phyloP scores from a whole-genome alignment of 2,888 invertebrate species.

The Diploptera punctata region DNA sequence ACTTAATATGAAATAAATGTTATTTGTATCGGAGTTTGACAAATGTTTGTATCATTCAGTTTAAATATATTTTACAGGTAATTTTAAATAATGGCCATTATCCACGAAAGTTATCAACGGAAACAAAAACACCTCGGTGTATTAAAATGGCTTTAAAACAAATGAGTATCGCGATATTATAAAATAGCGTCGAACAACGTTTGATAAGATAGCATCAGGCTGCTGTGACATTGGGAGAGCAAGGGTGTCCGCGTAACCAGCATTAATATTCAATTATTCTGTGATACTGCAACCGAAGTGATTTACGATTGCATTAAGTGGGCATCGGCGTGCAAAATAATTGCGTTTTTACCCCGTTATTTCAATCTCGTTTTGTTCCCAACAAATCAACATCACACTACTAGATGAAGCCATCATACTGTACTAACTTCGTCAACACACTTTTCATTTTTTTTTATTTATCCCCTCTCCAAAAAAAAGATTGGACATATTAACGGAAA shows the following conservation, averaged over 20 bases:
- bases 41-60: no score
- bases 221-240: neutral
- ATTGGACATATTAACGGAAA: no score
- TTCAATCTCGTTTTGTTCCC: slow-evolving; percentile 7
- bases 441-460: no score
- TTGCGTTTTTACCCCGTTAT: slow-evolving; percentile 24
- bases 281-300: slow-evolving; percentile 11
- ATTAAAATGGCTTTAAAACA: neutral
- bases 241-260: neutral
- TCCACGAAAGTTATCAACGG: no score
- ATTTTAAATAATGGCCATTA: no score
- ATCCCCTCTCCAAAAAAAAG: no score
- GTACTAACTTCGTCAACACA: no score
- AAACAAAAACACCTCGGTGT: no score
- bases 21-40: no score
- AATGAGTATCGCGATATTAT: neutral
- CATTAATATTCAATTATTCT: slow-evolving; percentile 27
- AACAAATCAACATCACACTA: neutral
- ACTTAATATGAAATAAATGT: no score
- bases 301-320: slow-evolving; percentile 21
- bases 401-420: neutral
- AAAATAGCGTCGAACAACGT: neutral
- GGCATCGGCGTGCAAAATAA: neutral
- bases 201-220: neutral
- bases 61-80: no score